These are phyloP conservation scores for Micropterix aruncella DNA, from an alignment of 2,888 invertebrate species.

Conservation along the genomic window DNA sequence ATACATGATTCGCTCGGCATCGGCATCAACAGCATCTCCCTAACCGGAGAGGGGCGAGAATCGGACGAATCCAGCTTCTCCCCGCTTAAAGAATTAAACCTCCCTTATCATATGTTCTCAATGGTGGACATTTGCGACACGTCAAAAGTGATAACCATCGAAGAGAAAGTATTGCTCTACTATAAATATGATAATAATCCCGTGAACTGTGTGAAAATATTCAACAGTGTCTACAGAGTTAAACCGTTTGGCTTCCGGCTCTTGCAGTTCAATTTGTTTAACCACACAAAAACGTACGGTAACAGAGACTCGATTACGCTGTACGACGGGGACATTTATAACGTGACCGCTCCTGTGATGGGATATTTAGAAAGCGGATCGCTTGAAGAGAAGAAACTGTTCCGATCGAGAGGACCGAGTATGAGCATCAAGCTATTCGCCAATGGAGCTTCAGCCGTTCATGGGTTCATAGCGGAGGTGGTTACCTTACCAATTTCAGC, in stretches of 20 bases:
- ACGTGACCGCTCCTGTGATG: slow-evolving; percentile 58
- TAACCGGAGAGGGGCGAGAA: slow-evolving; percentile 87
- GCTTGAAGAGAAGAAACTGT: slow-evolving; percentile 57
- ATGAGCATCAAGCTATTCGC: slow-evolving; percentile 85
- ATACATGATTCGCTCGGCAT: slow-evolving; percentile 75
- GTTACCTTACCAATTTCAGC: slow-evolving; percentile 88
- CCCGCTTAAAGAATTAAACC: slow-evolving; percentile 64
- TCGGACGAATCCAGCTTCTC: slow-evolving; percentile 79
- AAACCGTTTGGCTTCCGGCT: slow-evolving; percentile 85
- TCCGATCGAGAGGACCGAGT: slow-evolving; percentile 61
- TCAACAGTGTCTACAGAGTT: slow-evolving; percentile 70
- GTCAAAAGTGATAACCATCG: slow-evolving; percentile 77
- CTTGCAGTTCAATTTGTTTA: slow-evolving; percentile 84
- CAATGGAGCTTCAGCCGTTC: slow-evolving; percentile 84
- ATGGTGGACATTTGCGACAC: slow-evolving; percentile 94
- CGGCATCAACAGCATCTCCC: slow-evolving; percentile 77
- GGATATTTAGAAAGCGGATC: slow-evolving; percentile 60
- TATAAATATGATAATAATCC: slow-evolving; percentile 95
- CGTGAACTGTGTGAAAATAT: slow-evolving; percentile 95
- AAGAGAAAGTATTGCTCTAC: slow-evolving; percentile 82
- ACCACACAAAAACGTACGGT: slow-evolving; percentile 68
- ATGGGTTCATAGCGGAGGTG: slow-evolving; percentile 96
- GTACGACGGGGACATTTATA: slow-evolving; percentile 88
- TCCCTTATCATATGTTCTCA: slow-evolving; percentile 88
- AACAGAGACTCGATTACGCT: slow-evolving; percentile 73